phyloP scores from a whole-genome alignment of 2,113 vertebrate genomes.

The Orientallactaga bullata region DNA sequence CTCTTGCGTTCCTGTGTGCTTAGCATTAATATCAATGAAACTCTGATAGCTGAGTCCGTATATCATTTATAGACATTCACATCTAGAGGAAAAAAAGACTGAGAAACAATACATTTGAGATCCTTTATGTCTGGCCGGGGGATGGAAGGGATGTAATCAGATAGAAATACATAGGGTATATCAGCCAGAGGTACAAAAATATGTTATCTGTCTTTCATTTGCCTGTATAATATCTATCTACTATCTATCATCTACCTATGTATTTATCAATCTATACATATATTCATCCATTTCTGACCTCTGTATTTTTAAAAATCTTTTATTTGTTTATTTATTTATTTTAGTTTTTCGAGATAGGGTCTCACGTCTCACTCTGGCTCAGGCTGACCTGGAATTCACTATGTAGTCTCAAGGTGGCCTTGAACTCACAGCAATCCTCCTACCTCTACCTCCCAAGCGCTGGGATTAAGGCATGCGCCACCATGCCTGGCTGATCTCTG shows the following conservation, averaged over 20 bases:
- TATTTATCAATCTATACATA: background rate
- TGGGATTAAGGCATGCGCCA: no score
- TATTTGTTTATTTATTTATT: no score
- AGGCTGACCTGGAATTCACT: no score
- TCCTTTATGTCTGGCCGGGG: background rate
- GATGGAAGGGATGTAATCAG: background rate
- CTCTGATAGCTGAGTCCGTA: background rate
- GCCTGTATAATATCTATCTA: background rate
- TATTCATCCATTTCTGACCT: background rate
- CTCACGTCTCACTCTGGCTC: no score
- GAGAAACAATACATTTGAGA: slow-evolving; percentile 1
- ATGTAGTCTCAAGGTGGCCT: no score
- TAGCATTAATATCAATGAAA: background rate
- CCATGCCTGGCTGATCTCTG: no score
- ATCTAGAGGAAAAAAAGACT: background rate
- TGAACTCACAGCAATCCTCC: no score
- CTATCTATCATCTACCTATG: background rate
- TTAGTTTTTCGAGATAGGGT: no score
- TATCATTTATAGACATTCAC: background rate
- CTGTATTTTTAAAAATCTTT: no score
- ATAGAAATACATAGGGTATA: background rate
- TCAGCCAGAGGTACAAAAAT: background rate
- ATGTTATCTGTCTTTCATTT: no score
- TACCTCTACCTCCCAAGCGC: no score
- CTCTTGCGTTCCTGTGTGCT: background rate